phyloP scores from a whole-genome alignment of 1,140 invertebrate species.

The Lepidotrigona ventralis region DNA sequence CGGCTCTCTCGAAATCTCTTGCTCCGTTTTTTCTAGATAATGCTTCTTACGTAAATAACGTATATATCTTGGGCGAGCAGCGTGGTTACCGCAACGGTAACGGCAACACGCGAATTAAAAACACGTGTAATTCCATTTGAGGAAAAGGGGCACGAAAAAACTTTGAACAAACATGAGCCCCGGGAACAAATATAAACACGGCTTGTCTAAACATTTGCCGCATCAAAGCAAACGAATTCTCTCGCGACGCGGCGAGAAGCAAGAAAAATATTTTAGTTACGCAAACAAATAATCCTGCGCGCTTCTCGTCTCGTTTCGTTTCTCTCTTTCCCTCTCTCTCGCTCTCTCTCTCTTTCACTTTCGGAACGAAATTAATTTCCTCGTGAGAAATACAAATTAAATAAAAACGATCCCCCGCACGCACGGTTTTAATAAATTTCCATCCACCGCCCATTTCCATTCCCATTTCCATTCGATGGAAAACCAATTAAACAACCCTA shows the following conservation, averaged over 20 bases:
- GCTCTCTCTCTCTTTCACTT: background rate
- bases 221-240: background rate
- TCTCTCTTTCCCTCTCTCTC: too few species aligned
- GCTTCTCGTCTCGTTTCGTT: too few species aligned
- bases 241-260: background rate
- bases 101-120: background rate
- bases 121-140: background rate
- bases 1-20: background rate
- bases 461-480: constrained; percentile 6
- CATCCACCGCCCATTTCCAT: background rate
- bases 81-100: background rate
- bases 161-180: background rate
- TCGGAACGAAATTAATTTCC: background rate
- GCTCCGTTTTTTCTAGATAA: background rate
- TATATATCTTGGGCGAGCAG: too few species aligned
- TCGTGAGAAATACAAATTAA: background rate
- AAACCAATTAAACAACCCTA: background rate
- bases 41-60: background rate
- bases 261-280: background rate
- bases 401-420: background rate
- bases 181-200: background rate
- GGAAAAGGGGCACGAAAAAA: background rate
- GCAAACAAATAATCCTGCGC: background rate
- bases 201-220: background rate
- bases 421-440: constrained; percentile 4